These are phyloP conservation scores for Bos javanicus DNA, from an alignment of 2,113 vertebrate species.

Conservation along the genomic window DNA sequence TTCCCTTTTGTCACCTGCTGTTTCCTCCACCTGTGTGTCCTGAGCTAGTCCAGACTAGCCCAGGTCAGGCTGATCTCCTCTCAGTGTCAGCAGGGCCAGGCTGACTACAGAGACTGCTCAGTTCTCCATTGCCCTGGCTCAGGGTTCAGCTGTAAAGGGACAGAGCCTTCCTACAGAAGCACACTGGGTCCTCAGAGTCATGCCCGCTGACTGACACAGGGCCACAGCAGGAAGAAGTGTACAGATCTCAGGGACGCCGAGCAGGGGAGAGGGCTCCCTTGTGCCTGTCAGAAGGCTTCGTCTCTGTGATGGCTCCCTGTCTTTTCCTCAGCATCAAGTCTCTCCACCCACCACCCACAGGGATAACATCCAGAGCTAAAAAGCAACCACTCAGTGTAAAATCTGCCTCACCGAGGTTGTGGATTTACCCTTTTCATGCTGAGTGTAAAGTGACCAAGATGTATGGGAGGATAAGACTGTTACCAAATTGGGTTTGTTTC, in stretches of 20 bases:
- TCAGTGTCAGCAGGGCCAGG: background rate
- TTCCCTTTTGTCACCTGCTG: background rate
- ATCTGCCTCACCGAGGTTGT: background rate
- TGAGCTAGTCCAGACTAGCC: background rate
- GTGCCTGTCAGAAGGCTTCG: background rate
- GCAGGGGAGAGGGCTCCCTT: background rate
- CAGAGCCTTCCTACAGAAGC: background rate
- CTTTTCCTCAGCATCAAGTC: background rate
- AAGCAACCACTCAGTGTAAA: background rate
- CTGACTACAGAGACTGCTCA: background rate
- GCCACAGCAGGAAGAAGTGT: background rate
- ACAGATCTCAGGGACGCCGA: fast-evolving
- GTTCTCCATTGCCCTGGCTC: background rate
- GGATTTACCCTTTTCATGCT: background rate
- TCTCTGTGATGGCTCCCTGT: background rate
- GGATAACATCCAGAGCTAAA: background rate
- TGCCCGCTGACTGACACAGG: background rate
- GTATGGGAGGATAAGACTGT: background rate
- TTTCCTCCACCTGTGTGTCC: background rate
- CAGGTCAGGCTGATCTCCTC: too few species aligned
- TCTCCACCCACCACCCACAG: background rate
- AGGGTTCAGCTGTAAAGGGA: background rate
- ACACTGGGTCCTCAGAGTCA: background rate
- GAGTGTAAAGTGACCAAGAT: background rate
- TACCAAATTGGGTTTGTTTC: background rate